Evolutionary conservation across 2,797 vertebrate genomes (phyloP).

Genomic region (Xenops minutus): DNA sequence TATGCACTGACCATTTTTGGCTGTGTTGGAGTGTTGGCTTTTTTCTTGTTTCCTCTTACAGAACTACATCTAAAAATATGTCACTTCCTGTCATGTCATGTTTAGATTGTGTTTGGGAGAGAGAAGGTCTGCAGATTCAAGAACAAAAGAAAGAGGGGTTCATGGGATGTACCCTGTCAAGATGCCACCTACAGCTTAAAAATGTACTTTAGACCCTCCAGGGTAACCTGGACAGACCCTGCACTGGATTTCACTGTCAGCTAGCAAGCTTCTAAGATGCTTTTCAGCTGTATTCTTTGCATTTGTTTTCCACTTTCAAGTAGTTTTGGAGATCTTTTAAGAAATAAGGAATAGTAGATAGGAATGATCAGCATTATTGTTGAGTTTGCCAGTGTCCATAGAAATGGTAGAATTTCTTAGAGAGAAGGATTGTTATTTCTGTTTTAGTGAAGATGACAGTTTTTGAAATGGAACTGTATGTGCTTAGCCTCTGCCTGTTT

Average conservation of each 20-base stretch:
- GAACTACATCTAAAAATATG: conserved; percentile 7
- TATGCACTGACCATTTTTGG: not conserved
- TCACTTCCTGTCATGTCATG: not conserved
- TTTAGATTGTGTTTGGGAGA: not conserved
- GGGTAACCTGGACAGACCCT: rapidly evolving
- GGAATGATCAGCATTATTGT: not conserved
- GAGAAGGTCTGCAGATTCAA: not conserved
- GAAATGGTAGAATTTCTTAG: not conserved
- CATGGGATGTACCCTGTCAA: not conserved
- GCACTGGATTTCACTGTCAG: not conserved
- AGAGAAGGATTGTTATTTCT: not conserved
- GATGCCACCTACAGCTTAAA: not conserved
- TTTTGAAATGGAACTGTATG: not conserved
- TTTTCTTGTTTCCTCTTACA: not conserved
- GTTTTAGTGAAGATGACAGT: not conserved
- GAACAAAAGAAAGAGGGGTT: not conserved
- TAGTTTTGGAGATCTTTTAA: not conserved
- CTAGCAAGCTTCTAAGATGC: not conserved
- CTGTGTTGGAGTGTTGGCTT: not conserved
- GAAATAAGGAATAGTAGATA: not conserved
- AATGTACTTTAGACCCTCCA: not conserved
- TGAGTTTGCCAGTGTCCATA: not conserved
- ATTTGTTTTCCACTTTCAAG: not conserved
- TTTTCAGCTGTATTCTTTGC: not conserved
- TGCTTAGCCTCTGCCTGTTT: not conserved